These are phyloP conservation scores for Gnathonemus echidnorhynchus DNA, from an alignment of 2,113 vertebrate genomes.

Conservation along the genomic window DNA sequence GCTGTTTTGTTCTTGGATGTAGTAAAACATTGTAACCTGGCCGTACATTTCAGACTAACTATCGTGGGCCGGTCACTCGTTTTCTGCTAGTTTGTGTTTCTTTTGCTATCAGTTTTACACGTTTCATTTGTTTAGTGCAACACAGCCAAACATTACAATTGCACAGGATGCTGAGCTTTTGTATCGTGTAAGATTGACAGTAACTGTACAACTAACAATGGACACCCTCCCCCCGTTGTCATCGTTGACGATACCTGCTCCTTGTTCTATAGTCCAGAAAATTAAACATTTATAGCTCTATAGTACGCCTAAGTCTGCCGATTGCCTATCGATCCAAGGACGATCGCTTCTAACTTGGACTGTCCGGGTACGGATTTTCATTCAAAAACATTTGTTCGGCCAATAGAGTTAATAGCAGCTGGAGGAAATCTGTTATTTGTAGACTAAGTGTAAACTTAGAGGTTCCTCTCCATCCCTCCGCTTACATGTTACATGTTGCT, in stretches of 20 bases:
- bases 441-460: not conserved
- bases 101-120: not conserved
- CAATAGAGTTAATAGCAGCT: not conserved
- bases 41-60: not conserved
- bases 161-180: not conserved
- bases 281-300: not conserved
- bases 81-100: not conserved
- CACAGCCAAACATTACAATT: not conserved
- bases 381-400: not conserved
- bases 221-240: not conserved
- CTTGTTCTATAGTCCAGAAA: not conserved
- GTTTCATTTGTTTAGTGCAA: not conserved
- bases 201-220: conserved; percentile 1
- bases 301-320: not conserved
- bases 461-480: not conserved
- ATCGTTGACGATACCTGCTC: not conserved
- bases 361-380: not conserved
- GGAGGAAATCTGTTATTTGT: not conserved
- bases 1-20: not conserved
- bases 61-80: not conserved
- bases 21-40: not conserved
- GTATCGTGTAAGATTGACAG: not conserved
- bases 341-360: not conserved
- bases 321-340: not conserved
- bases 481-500: not conserved